Evolutionary conservation across 1,140 invertebrate genomes (phyloP).

Genomic region (Euura lappo): DNA sequence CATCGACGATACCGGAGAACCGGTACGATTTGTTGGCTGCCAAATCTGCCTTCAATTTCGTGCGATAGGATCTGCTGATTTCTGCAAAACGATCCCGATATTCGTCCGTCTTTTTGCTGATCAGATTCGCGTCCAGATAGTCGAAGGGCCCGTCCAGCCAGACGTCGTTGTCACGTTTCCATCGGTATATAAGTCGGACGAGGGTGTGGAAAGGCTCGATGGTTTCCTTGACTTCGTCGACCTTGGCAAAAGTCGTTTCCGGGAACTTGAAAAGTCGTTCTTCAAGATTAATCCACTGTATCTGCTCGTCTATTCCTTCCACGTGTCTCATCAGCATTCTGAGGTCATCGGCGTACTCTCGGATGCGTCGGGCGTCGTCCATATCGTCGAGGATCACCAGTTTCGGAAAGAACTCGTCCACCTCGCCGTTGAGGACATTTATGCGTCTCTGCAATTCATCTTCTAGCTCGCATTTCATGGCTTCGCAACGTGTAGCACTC

Average conservation of each 20-base stretch:
- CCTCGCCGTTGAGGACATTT: slow-evolving; percentile 62
- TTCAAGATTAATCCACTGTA: slow-evolving; percentile 71
- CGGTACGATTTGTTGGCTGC: slow-evolving; percentile 54
- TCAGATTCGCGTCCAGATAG: slow-evolving; percentile 62
- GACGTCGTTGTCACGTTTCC: slow-evolving; percentile 68
- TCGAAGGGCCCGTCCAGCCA: slow-evolving; percentile 76
- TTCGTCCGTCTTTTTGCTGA: slow-evolving; percentile 59
- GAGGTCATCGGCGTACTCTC: slow-evolving; percentile 59
- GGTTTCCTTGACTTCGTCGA: slow-evolving; percentile 62
- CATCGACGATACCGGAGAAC: slow-evolving; percentile 61
- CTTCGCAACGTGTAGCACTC: slow-evolving; percentile 64
- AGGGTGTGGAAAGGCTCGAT: slow-evolving; percentile 54
- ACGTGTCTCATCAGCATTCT: slow-evolving; percentile 65
- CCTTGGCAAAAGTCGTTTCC: slow-evolving; percentile 68
- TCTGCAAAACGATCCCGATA: slow-evolving; percentile 61
- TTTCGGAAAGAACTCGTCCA: slow-evolving; percentile 65
- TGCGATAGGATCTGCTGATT: slow-evolving; percentile 67
- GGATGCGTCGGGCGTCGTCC: slow-evolving; percentile 51
- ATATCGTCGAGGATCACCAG: slow-evolving; percentile 56
- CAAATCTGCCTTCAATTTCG: slow-evolving; percentile 64
- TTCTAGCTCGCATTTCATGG: slow-evolving; percentile 69
- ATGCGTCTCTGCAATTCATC: slow-evolving; percentile 64
- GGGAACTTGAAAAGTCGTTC: slow-evolving; percentile 74
- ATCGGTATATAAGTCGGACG: slow-evolving; percentile 61
- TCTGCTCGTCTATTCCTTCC: slow-evolving; percentile 60